Percentiles rank a stretch among this genome's conserved stretches.
Evolutionary conservation across 2,797 vertebrate genomes (phyloP).

Genomic region (Gadopsis bispinosus): DNA sequence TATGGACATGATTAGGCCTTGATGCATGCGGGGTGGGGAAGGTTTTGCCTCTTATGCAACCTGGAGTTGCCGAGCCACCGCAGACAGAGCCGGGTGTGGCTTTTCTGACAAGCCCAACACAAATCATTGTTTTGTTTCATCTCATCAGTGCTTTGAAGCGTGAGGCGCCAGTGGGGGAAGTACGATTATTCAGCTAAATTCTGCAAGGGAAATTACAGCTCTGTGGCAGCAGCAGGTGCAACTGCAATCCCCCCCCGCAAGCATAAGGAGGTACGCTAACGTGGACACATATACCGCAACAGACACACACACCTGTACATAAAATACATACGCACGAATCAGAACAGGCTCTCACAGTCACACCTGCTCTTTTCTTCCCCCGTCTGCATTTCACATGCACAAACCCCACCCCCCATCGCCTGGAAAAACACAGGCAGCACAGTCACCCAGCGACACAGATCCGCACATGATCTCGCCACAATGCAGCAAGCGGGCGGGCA

Average conservation of each 20-base stretch:
- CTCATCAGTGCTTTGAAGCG: slow-evolving; percentile 73
- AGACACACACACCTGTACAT: slow-evolving; percentile 64
- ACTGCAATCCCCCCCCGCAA: slow-evolving; percentile 34
- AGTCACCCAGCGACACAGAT: slow-evolving; percentile 67
- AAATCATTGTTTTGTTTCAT: slow-evolving; percentile 74
- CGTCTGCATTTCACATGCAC: slow-evolving; percentile 19
- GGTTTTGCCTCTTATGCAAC: slow-evolving; percentile 41
- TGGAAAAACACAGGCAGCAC: slow-evolving; percentile 41
- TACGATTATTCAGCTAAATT: slow-evolving; percentile 69
- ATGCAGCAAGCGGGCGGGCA: slow-evolving; percentile 68
- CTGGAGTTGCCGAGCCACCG: slow-evolving; percentile 28
- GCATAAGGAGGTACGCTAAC: slow-evolving; percentile 42
- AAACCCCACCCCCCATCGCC: slow-evolving; percentile 49
- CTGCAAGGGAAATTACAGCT: slow-evolving; percentile 67
- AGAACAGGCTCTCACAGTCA: slow-evolving; percentile 70
- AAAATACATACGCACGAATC: slow-evolving; percentile 34
- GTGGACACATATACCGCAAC: slow-evolving; percentile 47
- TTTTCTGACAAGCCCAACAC: slow-evolving; percentile 59
- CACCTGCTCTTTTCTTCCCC: slow-evolving; percentile 53
- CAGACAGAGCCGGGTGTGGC: slow-evolving; percentile 39
- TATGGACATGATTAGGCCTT: slow-evolving; percentile 48
- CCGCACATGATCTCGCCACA: slow-evolving; percentile 72
- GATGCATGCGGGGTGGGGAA: slow-evolving; percentile 35
- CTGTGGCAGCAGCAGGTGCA: slow-evolving; percentile 68
- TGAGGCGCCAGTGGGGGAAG: slow-evolving; percentile 50